These are phyloP conservation scores for Aspiorhynchus laticeps DNA, from an alignment of 2,113 vertebrate genomes.

Conservation along the genomic window DNA sequence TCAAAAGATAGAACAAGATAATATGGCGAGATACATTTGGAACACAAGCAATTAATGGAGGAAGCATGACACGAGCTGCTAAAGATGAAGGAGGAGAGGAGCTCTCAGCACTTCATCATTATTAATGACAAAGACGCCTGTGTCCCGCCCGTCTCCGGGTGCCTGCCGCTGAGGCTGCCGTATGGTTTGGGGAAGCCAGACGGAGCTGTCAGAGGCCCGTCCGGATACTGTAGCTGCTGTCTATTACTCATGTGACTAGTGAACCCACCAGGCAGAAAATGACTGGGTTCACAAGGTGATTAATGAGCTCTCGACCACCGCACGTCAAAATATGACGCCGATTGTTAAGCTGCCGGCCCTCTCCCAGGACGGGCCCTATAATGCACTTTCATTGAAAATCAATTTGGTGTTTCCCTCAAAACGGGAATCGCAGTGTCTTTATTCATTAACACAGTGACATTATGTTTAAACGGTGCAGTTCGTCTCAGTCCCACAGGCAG, in stretches of 20 bases:
- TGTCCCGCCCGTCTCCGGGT: slow-evolving; percentile 53
- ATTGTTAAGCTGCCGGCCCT: slow-evolving; percentile 66
- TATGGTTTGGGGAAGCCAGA: slow-evolving; percentile 70
- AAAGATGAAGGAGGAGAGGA: slow-evolving; percentile 70
- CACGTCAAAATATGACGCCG: slow-evolving; percentile 73
- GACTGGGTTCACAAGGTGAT: slow-evolving; percentile 78
- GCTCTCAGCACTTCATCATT: slow-evolving; percentile 72
- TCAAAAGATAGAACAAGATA: slow-evolving; percentile 85
- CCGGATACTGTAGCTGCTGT: slow-evolving; percentile 67
- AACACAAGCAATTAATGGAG: slow-evolving; percentile 78
- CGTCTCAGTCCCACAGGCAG: slow-evolving; percentile 48
- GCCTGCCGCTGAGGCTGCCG: slow-evolving; percentile 54
- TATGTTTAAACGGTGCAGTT: slow-evolving; percentile 50
- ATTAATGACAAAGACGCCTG: slow-evolving; percentile 69
- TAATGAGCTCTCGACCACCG: slow-evolving; percentile 73
- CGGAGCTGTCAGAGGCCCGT: slow-evolving; percentile 73
- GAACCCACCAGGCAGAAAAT: slow-evolving; percentile 77
- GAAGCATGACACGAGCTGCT: slow-evolving; percentile 76
- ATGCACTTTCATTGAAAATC: slow-evolving; percentile 64
- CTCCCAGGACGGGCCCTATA: slow-evolving; percentile 57
- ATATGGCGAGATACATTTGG: slow-evolving; percentile 79
- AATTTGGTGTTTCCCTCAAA: slow-evolving; percentile 65
- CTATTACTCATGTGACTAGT: slow-evolving; percentile 71
- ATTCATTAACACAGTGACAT: slow-evolving; percentile 56
- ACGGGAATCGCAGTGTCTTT: slow-evolving; percentile 55